A percentile compares a stretch with the other conserved stretches of the same genome.
Conservation (phyloP, 2,888 invertebrate genomes). For the Drosophila macrospina region DNA sequence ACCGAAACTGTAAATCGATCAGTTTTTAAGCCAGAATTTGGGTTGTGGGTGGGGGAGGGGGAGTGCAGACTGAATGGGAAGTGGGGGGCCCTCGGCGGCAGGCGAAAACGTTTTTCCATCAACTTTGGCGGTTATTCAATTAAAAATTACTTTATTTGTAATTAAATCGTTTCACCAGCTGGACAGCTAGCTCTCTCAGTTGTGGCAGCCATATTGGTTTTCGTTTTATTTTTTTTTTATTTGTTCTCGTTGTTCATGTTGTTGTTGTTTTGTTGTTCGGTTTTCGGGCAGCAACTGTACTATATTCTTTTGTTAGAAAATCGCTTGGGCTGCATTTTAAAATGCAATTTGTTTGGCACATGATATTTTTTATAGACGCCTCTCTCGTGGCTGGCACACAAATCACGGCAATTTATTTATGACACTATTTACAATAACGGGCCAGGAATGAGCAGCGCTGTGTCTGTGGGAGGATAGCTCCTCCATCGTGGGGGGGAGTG, state of each 20-base stretch:
- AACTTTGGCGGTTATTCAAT: conserved; percentile 83
- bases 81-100: not conserved
- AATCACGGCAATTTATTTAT: conserved; percentile 79
- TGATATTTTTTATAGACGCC: conserved; percentile 52
- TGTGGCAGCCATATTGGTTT: conserved; percentile 47
- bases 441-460: conserved; percentile 22
- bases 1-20: conserved; percentile 65
- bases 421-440: conserved; percentile 74
- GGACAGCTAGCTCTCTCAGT: conserved; percentile 37
- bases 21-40: conserved; percentile 50
- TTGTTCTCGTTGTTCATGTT: conserved; percentile 8
- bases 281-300: conserved; percentile 27
- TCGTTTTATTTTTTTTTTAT: too few species aligned
- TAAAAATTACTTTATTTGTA: conserved; percentile 84
- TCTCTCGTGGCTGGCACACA: conserved; percentile 59
- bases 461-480: not conserved
- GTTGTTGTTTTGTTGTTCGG: conserved; percentile 6
- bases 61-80: not conserved
- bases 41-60: conserved; percentile 8
- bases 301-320: conserved; percentile 62
- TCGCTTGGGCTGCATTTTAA: conserved; percentile 70
- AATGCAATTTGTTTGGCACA: conserved; percentile 67
- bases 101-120: conserved; percentile 63
- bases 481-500: too few species aligned
- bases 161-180: conserved; percentile 80